These are phyloP conservation scores for Magallana angulata DNA, from an alignment of 1,140 invertebrate species.

Conservation along the genomic window DNA sequence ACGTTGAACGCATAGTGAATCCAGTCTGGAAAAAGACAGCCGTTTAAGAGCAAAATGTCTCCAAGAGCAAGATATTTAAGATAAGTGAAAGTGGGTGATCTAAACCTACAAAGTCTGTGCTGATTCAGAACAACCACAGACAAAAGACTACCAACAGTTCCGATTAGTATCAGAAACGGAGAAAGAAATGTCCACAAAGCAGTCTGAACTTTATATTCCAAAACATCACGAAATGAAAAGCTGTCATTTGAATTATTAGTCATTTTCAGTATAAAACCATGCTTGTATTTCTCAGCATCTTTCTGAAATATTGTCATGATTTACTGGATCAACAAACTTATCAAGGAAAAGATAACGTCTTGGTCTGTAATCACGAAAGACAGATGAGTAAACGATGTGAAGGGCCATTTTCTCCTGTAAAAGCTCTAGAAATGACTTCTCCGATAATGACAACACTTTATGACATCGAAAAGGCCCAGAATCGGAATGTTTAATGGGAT, in stretches of 20 bases:
- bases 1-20: slow-evolving; percentile 58
- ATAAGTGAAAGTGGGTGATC: slow-evolving; percentile 66
- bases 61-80: slow-evolving; percentile 64
- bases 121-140: slow-evolving; percentile 66
- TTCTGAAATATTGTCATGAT: too few species aligned
- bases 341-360: neutral
- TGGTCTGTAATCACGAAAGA: neutral
- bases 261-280: neutral
- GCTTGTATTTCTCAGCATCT: neutral
- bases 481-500: too few species aligned
- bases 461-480: too few species aligned
- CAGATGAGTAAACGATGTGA: neutral
- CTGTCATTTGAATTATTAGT: neutral
- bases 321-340: neutral
- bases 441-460: too few species aligned
- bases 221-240: neutral
- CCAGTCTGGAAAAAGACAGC: slow-evolving; percentile 66
- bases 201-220: neutral
- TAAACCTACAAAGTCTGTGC: slow-evolving; percentile 58
- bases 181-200: slow-evolving; percentile 63
- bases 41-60: slow-evolving; percentile 56
- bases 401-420: neutral
- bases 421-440: neutral
- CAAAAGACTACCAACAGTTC: slow-evolving; percentile 69
- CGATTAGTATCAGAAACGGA: slow-evolving; percentile 64